These are phyloP conservation scores for Gallinago nigripennis DNA, from an alignment of 2,797 vertebrate genomes.

Conservation along the genomic window DNA sequence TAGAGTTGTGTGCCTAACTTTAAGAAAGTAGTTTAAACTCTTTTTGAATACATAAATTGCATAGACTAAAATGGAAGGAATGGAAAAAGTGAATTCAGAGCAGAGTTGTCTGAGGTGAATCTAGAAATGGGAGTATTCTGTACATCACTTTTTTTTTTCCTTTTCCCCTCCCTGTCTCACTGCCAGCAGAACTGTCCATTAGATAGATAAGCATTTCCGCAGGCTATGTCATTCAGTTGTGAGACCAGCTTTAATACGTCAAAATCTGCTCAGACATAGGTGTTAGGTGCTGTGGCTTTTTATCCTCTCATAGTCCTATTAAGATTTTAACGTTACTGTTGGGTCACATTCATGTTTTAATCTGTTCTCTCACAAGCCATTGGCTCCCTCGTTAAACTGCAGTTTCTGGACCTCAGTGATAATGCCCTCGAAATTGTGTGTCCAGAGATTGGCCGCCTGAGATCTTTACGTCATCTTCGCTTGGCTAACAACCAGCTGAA, in stretches of 20 bases:
- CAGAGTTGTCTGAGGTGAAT: not conserved
- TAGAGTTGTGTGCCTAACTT: not conserved
- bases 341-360: slow-evolving; percentile 26
- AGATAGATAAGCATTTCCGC: not conserved
- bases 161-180: not conserved
- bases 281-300: not conserved
- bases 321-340: not conserved
- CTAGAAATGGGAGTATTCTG: not conserved
- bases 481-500: slow-evolving; percentile 93
- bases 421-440: slow-evolving; percentile 94
- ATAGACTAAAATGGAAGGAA: not conserved
- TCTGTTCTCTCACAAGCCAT: slow-evolving; percentile 84
- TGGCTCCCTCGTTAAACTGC: slow-evolving; percentile 90
- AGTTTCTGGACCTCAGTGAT: slow-evolving; percentile 94
- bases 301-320: not conserved
- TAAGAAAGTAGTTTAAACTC: not conserved
- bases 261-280: not conserved
- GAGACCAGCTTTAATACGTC: slow-evolving; percentile 1
- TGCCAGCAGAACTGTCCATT: not conserved
- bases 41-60: not conserved
- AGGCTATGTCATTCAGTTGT: not conserved
- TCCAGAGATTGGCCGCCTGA: slow-evolving; percentile 93
- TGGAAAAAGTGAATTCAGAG: not conserved
- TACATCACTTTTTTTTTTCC: not conserved
- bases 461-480: slow-evolving; percentile 90